Conservation (phyloP, 2,888 invertebrate genomes). For the Microctonus brassicae region DNA sequence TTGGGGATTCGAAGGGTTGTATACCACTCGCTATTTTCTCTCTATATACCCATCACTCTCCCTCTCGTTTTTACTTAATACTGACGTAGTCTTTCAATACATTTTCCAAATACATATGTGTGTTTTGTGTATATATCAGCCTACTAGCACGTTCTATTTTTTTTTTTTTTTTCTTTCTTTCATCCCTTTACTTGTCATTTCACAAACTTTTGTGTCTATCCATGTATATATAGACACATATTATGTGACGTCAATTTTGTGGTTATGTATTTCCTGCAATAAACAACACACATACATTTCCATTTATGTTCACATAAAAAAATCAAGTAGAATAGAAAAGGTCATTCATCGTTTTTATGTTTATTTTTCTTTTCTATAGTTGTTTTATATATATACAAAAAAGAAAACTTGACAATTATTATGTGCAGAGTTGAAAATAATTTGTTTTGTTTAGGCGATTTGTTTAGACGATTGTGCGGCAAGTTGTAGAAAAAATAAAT, state of each 20-base stretch:
- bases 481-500: not conserved
- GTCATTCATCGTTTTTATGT: not conserved
- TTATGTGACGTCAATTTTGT: not conserved
- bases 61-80: not conserved
- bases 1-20: constrained; percentile 61
- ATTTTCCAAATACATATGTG: too few relatives aligned
- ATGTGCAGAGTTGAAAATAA: not conserved
- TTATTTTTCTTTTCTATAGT: not conserved
- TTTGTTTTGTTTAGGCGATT: not conserved
- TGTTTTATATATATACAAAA: not conserved
- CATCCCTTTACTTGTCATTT: too few relatives aligned
- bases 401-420: not conserved
- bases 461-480: too few relatives aligned
- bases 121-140: too few relatives aligned
- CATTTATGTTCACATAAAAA: not conserved
- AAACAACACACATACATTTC: not conserved
- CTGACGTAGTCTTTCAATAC: not conserved
- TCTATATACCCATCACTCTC: constrained; percentile 14
- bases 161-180: too few relatives aligned
- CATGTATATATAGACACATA: not conserved
- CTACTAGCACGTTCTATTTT: constrained; percentile 5
- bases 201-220: not conserved
- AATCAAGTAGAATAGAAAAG: not conserved
- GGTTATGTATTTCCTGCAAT: not conserved
- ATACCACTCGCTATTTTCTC: constrained; percentile 2